Base-by-base conservation (phyloP, 2,888 invertebrate species). In the Metopia argyrocephala region DNA sequence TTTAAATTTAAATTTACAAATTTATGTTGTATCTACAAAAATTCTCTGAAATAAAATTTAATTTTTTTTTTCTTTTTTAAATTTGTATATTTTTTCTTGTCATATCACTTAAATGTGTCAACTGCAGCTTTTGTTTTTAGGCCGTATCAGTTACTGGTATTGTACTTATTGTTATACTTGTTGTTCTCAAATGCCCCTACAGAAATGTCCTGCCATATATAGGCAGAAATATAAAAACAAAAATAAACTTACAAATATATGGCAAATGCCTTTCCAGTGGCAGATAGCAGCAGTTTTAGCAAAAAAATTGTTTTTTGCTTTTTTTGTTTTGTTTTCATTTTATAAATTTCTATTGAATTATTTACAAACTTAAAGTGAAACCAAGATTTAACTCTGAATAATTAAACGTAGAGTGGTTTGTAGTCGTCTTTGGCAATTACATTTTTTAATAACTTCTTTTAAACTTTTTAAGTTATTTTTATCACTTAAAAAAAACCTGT, bases 61-160 rank as follows among this genome's bases (percentile, higher is more conserved):
- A 28, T 20, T 48, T 57, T 57, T 78, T 66, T 59, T 65, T 65
- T 7, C 4, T 9, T 38, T 7, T 38, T 38, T 12, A 12, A 12
- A 38, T 38, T 38, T 38, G 9, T 15, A 38, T 38, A 45, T 50
- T 65, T 76, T 50, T 52, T 71, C 61, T 31, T 71, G 65, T 65
- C 71, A 66, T 66, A 71, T 78, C 78, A 78, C 61, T 71, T 71
- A 78, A 71, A 78, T 52, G 61, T 71, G 78, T 78, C 78, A 78
- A 23, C 71, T 52, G 18, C 78, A 71, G 66, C 61, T 54, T 78
- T 71, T 66, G 45, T 66, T 78, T 62, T 66, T 61, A 62, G 78
- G 66, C 78, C n/a, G 25, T 66, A 69, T n/a, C 9, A 45, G 6
- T 45, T 57, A 56, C 20, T 48, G 9, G 56, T 68, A 25, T 61